Evolutionary conservation across 2,797 vertebrate genomes (phyloP), one percentile per base, ranked within the genome.

Genomic region (Melanotaenia maccullochi): DNA sequence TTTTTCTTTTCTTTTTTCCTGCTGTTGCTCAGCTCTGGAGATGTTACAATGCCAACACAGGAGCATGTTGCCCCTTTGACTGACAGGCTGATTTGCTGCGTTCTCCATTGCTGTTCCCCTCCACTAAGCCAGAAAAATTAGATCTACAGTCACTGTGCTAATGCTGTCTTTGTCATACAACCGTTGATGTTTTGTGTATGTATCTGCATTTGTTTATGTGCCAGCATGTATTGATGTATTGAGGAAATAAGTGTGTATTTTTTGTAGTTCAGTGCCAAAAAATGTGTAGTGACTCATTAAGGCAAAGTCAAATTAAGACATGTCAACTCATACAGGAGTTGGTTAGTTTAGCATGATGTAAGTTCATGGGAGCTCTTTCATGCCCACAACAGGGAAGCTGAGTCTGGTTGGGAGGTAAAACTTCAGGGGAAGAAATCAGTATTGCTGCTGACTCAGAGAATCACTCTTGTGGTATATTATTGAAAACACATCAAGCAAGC

Each of bases 71-170:
- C 74, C 22, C 14, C 85, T 91, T 85, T 94, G 93, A 94, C 79
- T 92, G 93, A 93, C 92, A 92, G 85, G 54, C 84, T 88, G 92
- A 93, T 93, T 93, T 84, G 86, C 82, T 36, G 85, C 63, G 47
- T 84, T 88, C 85, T 85, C 89, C 79, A 60, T 82, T 73, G 78
- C 85, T 90, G 90, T 92, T 94, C 91, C 93, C 90, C 89, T 92
- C 92, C 90, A 93, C 66, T 92, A 93, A 83, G 55, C 90, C 32
- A 42, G 79, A 76, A 87, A 93, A 94, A 93, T 94, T 91, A 92
- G 87, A 93, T 91, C 86, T 90, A 87, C 85, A 91, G 87, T 84
- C 65, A 51, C 69, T 7, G 56, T 36, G 75, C 82, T 90, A 82
- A 89, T 69, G 71, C 68, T 60, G 61, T 73, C 60, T 75, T 74